Percentiles rank a stretch among this genome's conserved stretches.
Evolutionary conservation across 2,113 vertebrate species (phyloP).

Genomic region (Microtus oregoni): DNA sequence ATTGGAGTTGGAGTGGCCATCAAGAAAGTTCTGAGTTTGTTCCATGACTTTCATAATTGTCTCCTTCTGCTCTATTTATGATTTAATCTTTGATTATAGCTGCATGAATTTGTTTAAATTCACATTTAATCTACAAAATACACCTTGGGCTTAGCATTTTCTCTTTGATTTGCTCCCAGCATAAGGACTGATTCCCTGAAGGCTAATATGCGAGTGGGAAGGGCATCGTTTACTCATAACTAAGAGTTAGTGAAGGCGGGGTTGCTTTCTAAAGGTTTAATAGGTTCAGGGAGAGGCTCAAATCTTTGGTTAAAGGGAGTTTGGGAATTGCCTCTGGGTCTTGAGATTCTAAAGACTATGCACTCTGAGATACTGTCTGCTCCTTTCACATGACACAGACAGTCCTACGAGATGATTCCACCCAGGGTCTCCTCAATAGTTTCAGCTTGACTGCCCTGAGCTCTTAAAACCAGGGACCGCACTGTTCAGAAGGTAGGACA

Average conservation of each 20-base stretch:
- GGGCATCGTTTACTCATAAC: conserved; percentile 60
- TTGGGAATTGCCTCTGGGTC: not conserved
- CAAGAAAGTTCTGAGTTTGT: not conserved
- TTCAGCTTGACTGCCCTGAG: not conserved
- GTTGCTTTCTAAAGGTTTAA: conserved; percentile 55
- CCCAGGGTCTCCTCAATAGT: not conserved
- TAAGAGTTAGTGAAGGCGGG: not conserved
- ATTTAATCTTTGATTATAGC: conserved; percentile 17
- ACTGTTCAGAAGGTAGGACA: not conserved
- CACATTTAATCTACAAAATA: not conserved
- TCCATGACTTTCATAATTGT: not conserved
- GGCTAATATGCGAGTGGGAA: conserved; percentile 39
- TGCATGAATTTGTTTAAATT: not conserved
- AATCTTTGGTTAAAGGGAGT: conserved; percentile 6
- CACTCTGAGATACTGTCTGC: not conserved
- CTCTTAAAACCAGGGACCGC: not conserved
- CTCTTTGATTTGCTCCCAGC: not conserved
- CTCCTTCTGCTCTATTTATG: conserved; percentile 32
- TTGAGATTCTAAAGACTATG: not conserved
- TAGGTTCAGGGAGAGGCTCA: not conserved
- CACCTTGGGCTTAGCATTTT: not conserved
- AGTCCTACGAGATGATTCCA: not conserved
- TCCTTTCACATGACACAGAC: not conserved
- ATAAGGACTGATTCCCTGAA: not conserved
- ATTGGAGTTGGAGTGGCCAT: not conserved